These are phyloP conservation scores for Gymnothorax javanicus DNA, from an alignment of 2,797 vertebrate species.

Conservation along the genomic window DNA sequence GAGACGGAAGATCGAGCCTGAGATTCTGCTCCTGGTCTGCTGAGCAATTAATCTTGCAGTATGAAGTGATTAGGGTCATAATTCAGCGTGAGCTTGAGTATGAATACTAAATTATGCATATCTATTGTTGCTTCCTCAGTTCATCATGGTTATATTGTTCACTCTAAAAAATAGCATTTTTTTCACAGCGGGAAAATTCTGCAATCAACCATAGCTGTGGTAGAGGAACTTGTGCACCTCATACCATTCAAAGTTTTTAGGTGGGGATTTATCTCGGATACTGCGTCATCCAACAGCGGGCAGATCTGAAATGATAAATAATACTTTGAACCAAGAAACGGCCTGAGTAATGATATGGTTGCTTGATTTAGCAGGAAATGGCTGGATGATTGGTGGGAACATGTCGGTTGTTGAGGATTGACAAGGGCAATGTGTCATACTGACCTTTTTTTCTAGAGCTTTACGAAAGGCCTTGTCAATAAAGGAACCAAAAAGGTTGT, in stretches of 20 bases:
- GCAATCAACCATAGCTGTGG: neutral
- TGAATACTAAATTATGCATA: neutral
- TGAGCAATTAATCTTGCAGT: neutral
- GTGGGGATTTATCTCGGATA: conserved; percentile 64
- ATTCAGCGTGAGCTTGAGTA: neutral
- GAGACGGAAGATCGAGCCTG: neutral
- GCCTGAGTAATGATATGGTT: neutral
- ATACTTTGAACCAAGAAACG: conserved; percentile 10
- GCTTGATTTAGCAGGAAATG: neutral
- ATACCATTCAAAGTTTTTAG: conserved; percentile 54
- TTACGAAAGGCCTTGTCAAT: conserved; percentile 60
- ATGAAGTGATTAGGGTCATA: neutral
- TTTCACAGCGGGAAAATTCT: neutral
- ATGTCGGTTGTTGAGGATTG: neutral
- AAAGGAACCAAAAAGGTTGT: conserved; percentile 68
- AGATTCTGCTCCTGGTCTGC: neutral
- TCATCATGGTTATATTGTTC: neutral
- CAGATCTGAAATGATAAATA: conserved; percentile 69
- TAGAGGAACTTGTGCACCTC: neutral
- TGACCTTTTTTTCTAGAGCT: conserved; percentile 65
- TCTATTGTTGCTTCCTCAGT: neutral
- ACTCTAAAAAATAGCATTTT: neutral
- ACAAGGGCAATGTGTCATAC: neutral
- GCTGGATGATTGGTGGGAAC: neutral
- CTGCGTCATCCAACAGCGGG: conserved; percentile 59